Evolutionary conservation across 2,888 invertebrate genomes (phyloP), one percentile per base, ranked within the genome.

Genomic region (Acanthosoma haemorrhoidale): DNA sequence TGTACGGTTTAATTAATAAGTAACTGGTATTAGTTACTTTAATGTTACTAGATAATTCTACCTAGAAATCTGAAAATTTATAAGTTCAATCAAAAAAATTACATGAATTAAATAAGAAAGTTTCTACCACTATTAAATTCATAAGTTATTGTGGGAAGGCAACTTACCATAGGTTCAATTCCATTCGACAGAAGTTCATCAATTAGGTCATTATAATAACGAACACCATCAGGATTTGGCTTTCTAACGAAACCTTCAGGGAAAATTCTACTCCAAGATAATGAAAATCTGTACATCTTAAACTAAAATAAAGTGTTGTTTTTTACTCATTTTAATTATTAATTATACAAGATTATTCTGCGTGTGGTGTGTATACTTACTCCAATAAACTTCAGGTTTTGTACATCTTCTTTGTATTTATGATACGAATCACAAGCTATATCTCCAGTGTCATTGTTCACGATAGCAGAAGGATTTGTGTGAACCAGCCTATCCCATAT

Each of bases 151-250:
- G n/a, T n/a, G n/a, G n/a, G n/a, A n/a, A n/a, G n/a, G 9, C 3
- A 39, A 66, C 74, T 76, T 41, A 78, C 77, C 75, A 78, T 75
- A 11, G 83, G 83, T 69, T 80, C 78, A 69, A 89, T 86, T n/a
- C 82, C 82, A 68, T 83, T 81, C 1, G 79, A 81, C 6, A 88
- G 73, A 6, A 92, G 82, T 76, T 87, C 88, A 76, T 90, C 82
- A 66, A 94, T 88, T 51, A 94, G 80, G 74, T 88, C 84, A 76
- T 86, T 87, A 79, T 94, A 94, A 79, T 91, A 91, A 71, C 85
- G 80, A 9, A 94, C 82, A 15, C 91, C 94, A 2, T 84, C 82
- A 51, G 83, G 80, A 77, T 90, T 94, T 16, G 91, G 81, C 21
- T 84, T 77, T 76, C 87, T 85, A 9, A 84, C 82, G 68, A 85